phyloP scores from a whole-genome alignment of 2,888 invertebrate species.

The Scaptomyza caliginosa region DNA sequence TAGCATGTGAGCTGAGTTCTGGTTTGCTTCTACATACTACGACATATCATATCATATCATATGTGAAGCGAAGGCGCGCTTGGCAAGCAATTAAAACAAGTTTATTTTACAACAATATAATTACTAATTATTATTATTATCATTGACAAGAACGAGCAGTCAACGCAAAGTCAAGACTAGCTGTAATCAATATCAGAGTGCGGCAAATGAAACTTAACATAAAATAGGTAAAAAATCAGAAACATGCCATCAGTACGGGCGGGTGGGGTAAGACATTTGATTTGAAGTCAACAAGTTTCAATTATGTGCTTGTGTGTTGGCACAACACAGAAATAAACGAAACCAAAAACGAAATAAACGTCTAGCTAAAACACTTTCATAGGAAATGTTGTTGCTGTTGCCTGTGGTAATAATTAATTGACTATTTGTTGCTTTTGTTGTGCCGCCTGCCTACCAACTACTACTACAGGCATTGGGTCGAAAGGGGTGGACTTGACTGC shows the following conservation, averaged over 20 bases:
- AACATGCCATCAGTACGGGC: not conserved
- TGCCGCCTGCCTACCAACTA: conserved; percentile 65
- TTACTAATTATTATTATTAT: conserved; percentile 80
- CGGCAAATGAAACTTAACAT: conserved; percentile 76
- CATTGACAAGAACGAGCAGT: conserved; percentile 25
- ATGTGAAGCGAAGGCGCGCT: conserved; percentile 40
- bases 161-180: conserved; percentile 7
- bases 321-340: conserved; percentile 23
- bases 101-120: conserved; percentile 80
- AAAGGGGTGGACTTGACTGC: not conserved
- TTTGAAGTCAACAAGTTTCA: conserved; percentile 73
- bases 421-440: conserved; percentile 77
- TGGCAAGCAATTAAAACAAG: conserved; percentile 78
- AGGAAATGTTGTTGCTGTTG: conserved; percentile 58
- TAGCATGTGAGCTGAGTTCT: conserved; percentile 23
- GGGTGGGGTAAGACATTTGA: conserved; percentile 16
- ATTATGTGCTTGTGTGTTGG: conserved; percentile 77
- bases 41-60: too few species aligned
- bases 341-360: conserved; percentile 30
- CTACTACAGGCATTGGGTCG: conserved; percentile 1
- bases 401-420: conserved; percentile 75
- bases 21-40: too few species aligned
- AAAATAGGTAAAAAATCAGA: conserved; percentile 54
- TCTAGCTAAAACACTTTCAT: conserved; percentile 66
- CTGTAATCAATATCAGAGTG: conserved; percentile 68